These are phyloP conservation scores for Rhyacophila brunnea DNA, from an alignment of 1,140 invertebrate genomes.

Conservation along the genomic window DNA sequence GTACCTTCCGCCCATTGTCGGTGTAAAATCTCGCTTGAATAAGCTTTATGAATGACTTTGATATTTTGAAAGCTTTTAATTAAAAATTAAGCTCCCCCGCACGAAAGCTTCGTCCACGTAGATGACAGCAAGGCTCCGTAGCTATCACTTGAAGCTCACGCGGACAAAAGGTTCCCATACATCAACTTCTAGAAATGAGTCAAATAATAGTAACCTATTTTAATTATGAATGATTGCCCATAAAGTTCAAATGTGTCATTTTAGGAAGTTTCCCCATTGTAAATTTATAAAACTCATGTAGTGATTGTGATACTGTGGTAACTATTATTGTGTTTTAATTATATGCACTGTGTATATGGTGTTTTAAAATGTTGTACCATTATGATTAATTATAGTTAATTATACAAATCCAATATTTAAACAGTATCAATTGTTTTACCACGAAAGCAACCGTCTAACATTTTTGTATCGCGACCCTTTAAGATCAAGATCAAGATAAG, in stretches of 20 bases:
- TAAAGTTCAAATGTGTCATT: not conserved
- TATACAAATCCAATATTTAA: too few species aligned
- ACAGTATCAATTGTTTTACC: too few species aligned
- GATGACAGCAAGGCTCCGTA: constrained; percentile 23
- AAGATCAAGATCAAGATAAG: too few species aligned
- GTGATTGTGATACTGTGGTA: too few species aligned
- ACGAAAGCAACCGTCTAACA: too few species aligned
- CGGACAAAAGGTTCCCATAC: constrained; percentile 21
- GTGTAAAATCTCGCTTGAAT: constrained; percentile 26
- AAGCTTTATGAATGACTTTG: constrained; percentile 36
- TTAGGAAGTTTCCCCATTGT: too few species aligned
- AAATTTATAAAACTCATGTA: too few species aligned
- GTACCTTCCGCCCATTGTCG: constrained; percentile 6
- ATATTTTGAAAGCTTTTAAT: constrained; percentile 36
- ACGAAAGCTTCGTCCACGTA: constrained; percentile 24
- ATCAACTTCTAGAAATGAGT: constrained; percentile 5
- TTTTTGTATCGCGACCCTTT: too few species aligned
- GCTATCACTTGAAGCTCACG: constrained; percentile 11
- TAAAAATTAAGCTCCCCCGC: constrained; percentile 36
- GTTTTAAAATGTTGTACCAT: too few species aligned
- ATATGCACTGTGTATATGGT: too few species aligned
- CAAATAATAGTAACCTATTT: constrained; percentile 4
- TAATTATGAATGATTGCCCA: constrained; percentile 28
- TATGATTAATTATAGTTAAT: too few species aligned
- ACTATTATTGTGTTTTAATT: too few species aligned